Conservation (phyloP, 2,797 vertebrate genomes). For the Karalla daura region DNA sequence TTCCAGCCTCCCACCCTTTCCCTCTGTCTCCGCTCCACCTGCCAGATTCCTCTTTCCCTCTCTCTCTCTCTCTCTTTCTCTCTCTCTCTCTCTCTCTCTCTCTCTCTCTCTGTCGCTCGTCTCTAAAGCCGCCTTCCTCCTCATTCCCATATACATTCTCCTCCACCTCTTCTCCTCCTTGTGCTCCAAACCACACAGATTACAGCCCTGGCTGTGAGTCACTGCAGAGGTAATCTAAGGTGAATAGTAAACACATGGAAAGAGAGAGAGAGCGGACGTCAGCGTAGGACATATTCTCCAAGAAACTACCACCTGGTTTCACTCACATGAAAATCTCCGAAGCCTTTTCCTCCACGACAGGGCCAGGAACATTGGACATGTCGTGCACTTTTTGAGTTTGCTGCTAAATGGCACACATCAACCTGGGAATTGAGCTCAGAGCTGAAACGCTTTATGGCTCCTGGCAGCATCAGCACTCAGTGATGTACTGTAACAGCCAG, state of each 20-base stretch:
- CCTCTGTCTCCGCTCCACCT: constrained; percentile 42
- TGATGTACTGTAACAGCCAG: constrained; percentile 38
- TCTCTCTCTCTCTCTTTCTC: background rate
- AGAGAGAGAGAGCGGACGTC: constrained; percentile 17
- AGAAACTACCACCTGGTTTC: constrained; percentile 32
- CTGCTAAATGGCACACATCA: constrained; percentile 47
- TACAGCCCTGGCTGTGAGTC: constrained; percentile 22
- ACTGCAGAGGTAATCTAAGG: constrained; percentile 31
- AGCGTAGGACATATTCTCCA: constrained; percentile 39
- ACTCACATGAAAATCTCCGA: constrained; percentile 43
- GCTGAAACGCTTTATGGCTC: constrained; percentile 35
- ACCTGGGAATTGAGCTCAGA: constrained; percentile 22
- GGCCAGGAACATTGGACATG: constrained; percentile 6
- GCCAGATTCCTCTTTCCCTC: constrained; percentile 42
- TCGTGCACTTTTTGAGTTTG: constrained; percentile 43
- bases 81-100: background rate
- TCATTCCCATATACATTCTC: constrained; percentile 5
- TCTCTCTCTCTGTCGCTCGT: constrained; percentile 22
- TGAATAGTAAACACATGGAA: constrained; percentile 39
- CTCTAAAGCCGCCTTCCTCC: constrained; percentile 33
- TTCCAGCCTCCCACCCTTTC: constrained; percentile 35
- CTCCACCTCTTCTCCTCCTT: constrained; percentile 18
- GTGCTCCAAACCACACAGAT: constrained; percentile 34
- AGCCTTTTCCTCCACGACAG: constrained; percentile 32
- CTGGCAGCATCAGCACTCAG: constrained; percentile 32